A percentile compares a stretch with the other conserved stretches of the same genome.
Evolutionary conservation across 2,797 vertebrate genomes (phyloP).

Genomic region (Gorsachius magnificus): DNA sequence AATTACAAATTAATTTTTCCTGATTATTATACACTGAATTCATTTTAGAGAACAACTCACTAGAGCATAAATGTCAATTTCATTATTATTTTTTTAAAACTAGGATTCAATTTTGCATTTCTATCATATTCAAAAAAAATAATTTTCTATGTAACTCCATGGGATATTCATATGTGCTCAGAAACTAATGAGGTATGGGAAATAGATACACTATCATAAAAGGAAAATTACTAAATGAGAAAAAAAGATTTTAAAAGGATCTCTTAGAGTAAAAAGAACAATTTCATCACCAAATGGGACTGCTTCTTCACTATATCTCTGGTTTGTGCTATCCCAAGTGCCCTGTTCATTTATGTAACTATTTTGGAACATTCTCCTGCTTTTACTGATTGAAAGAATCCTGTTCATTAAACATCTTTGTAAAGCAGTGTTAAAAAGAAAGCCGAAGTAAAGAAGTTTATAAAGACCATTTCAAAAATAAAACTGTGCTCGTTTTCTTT

Average conservation of each 20-base stretch:
- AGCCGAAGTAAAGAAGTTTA: neutral
- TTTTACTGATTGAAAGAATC: conserved; percentile 9
- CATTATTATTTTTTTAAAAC: conserved; percentile 66
- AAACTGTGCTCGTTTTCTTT: neutral
- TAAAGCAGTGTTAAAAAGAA: neutral
- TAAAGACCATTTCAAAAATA: neutral
- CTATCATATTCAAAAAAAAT: conserved; percentile 72
- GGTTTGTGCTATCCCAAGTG: neutral
- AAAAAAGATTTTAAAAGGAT: conserved; percentile 70
- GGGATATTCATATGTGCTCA: conserved; percentile 74
- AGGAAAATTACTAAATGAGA: conserved; percentile 76
- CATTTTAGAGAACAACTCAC: conserved; percentile 61
- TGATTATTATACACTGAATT: conserved; percentile 33
- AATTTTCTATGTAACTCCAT: conserved; percentile 77
- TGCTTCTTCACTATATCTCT: conserved; percentile 35
- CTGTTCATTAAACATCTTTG: conserved; percentile 13
- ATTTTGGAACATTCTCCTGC: conserved; percentile 41
- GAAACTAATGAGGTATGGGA: conserved; percentile 81
- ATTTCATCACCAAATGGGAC: conserved; percentile 57
- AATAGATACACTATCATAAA: conserved; percentile 76
- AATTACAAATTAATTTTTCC: conserved; percentile 68
- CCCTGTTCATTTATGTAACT: conserved; percentile 55
- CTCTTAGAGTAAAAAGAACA: conserved; percentile 60
- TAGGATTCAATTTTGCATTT: conserved; percentile 76
- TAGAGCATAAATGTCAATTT: conserved; percentile 76